Base-by-base conservation (phyloP, 2,797 vertebrate genomes). In the Calcarius lapponicus region DNA sequence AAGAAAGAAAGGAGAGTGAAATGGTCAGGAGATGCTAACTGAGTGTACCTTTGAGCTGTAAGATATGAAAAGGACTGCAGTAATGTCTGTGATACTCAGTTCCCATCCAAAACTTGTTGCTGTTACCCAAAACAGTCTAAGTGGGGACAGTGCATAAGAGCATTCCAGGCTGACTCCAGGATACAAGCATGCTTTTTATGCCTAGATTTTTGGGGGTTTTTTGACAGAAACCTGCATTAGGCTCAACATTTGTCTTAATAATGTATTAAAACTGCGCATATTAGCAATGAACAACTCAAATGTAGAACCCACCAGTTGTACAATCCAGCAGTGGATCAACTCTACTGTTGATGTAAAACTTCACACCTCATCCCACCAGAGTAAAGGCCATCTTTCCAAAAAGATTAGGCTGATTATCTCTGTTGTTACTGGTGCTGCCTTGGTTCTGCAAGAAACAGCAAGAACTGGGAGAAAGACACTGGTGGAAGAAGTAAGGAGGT, bases 121-220 rank as follows among this genome's bases (percentile, higher is more conserved):
- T 79, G 9, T 19, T 57, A 48, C 11, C 2, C 17, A 47, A 74
- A 61, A 58, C 4, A 29, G 7, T 26, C 8, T 42, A 56, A 42
- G 6, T 2, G 3, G 5, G 16, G 12, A 36, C 6, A 34, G 6
- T 11, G 3, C 36, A n/a, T 80, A 25, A 67, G 13, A 20, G 7
- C 3, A 9, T 9, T 79, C 25, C 9, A 19, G 4, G 5, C 7
- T 1, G 1, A 6, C 8, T 80, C 10, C 24, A 50, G 24, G 20
- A 45, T 65, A 48, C 21, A 71, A 26, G 9, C 10, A 38, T 15
- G 4, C 4, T 47, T 24, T 7, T 74, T 11, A 10, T 28, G 8
- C 11, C 5, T 62, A 9, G 3, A 11, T 51, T 13, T 0, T 53
- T 48, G 70, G 10, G 11, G 48, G 11, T 0, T 53, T 73, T 12